Percentiles rank a stretch among this genome's conserved stretches.
Conservation (phyloP, 37 sponge, comb jelly and placozoan genomes). For the Spongilla lacustris region DNA sequence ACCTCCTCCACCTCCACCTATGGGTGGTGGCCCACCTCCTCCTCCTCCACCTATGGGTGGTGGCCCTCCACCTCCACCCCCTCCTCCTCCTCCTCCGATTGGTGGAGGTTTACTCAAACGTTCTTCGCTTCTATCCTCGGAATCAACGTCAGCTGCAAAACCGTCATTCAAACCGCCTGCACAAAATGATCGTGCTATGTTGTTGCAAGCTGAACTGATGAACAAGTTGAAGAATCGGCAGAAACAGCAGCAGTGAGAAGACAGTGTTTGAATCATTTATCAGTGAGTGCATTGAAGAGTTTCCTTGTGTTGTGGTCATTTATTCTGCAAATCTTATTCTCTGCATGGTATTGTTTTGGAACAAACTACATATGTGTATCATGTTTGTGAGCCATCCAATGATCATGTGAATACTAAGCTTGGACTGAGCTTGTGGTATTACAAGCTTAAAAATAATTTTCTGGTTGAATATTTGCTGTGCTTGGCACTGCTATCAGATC, state of each 20-base stretch:
- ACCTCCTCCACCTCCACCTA: conserved; percentile 11
- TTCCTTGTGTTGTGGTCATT: background rate
- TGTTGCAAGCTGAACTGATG: conserved; percentile 45
- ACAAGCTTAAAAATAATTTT: too few relatives aligned
- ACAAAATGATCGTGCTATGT: background rate
- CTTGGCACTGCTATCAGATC: too few relatives aligned
- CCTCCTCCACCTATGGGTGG: conserved; percentile 21
- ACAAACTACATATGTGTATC: too few relatives aligned
- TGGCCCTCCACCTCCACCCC: conserved; percentile 20
- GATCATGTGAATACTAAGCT: too few relatives aligned
- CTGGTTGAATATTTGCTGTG: too few relatives aligned
- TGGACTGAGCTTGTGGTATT: too few relatives aligned
- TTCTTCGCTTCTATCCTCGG: conserved; percentile 53
- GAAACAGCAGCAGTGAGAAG: background rate
- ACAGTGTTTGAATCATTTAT: background rate
- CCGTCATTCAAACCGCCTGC: conserved; percentile 15
- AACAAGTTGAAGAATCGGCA: conserved; percentile 27
- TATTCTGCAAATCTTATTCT: too few relatives aligned
- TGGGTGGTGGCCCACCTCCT: conserved; percentile 5
- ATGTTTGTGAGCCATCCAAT: too few relatives aligned
- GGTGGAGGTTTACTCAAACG: conserved; percentile 36
- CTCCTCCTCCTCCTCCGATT: conserved; percentile 37
- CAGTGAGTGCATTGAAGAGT: background rate
- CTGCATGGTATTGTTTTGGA: too few relatives aligned
- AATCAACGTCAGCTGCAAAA: conserved; percentile 8